Evolutionary conservation across 2,113 vertebrate genomes (phyloP).

Genomic region (Tetrao urogallus): DNA sequence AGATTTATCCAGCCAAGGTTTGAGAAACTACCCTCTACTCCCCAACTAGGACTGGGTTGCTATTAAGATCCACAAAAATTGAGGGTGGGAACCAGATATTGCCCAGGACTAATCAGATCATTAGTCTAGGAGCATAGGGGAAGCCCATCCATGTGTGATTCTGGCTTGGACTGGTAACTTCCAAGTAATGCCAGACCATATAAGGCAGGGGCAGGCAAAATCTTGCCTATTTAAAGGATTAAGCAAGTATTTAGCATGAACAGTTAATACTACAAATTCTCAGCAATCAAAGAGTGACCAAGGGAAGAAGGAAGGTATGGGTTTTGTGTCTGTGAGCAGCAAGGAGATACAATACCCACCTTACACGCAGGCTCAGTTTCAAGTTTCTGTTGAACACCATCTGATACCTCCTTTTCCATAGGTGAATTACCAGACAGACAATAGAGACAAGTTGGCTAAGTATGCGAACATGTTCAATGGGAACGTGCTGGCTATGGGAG

Average conservation of each 20-base stretch:
- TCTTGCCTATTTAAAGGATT: background rate
- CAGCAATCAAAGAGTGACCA: background rate
- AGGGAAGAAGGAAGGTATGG: background rate
- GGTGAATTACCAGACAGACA: conserved; percentile 63
- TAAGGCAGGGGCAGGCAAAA: background rate
- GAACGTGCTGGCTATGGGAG: background rate
- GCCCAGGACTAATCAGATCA: background rate
- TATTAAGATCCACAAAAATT: background rate
- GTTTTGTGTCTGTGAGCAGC: conserved; percentile 21
- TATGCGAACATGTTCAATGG: conserved; percentile 20
- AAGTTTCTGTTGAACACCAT: conserved; percentile 64
- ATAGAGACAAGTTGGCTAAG: conserved; percentile 50
- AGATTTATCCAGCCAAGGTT: background rate
- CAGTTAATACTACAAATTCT: background rate
- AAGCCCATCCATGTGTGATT: background rate
- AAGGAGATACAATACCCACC: conserved; percentile 57
- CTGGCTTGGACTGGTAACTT: background rate
- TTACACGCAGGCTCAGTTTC: conserved; percentile 56
- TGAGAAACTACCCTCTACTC: background rate
- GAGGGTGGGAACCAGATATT: background rate
- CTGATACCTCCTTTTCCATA: conserved; percentile 65
- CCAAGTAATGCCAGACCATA: background rate
- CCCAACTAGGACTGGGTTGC: background rate
- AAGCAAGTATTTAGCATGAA: background rate
- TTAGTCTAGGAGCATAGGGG: background rate